These are phyloP conservation scores for Dynastes maya DNA, from an alignment of 2,888 invertebrate species.

Conservation along the genomic window DNA sequence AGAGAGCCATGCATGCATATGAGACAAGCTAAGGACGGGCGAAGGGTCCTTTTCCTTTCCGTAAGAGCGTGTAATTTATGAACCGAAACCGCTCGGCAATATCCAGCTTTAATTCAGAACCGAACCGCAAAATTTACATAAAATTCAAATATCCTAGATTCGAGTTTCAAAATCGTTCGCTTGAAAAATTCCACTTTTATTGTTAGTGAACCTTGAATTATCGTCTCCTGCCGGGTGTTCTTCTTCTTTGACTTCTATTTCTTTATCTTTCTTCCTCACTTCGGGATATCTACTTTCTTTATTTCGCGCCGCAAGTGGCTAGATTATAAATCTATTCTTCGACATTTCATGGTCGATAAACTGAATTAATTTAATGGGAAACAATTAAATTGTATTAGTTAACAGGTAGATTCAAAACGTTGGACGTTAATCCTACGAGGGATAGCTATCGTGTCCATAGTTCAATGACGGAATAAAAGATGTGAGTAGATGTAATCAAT, in stretches of 20 bases:
- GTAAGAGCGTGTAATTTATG: conserved; percentile 33
- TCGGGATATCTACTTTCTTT: too few species aligned
- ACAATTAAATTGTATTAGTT: not conserved
- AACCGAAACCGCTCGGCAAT: conserved; percentile 30
- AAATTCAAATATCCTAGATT: conserved; percentile 34
- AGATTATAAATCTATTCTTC: not conserved
- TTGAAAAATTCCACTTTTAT: conserved; percentile 38
- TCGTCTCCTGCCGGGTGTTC: not conserved
- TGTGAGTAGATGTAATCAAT: too few species aligned
- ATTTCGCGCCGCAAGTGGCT: too few species aligned
- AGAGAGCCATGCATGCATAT: not conserved
- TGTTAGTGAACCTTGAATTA: conserved; percentile 26
- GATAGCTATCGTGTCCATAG: too few species aligned
- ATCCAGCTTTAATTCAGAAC: conserved; percentile 34
- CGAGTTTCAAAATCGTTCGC: conserved; percentile 32
- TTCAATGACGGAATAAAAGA: too few species aligned
- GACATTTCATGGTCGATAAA: not conserved
- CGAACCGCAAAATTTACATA: conserved; percentile 38
- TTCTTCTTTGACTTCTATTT: too few species aligned
- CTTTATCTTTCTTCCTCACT: not conserved
- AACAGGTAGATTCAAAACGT: not conserved
- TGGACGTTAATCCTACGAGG: too few species aligned
- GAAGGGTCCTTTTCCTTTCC: not conserved
- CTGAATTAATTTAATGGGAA: not conserved
- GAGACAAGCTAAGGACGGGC: not conserved